Percentiles rank a stretch among this genome's conserved stretches.
These are phyloP conservation scores for Pseudomyrmex sp. DNA, from an alignment of 1,140 invertebrate genomes.

Conservation along the genomic window DNA sequence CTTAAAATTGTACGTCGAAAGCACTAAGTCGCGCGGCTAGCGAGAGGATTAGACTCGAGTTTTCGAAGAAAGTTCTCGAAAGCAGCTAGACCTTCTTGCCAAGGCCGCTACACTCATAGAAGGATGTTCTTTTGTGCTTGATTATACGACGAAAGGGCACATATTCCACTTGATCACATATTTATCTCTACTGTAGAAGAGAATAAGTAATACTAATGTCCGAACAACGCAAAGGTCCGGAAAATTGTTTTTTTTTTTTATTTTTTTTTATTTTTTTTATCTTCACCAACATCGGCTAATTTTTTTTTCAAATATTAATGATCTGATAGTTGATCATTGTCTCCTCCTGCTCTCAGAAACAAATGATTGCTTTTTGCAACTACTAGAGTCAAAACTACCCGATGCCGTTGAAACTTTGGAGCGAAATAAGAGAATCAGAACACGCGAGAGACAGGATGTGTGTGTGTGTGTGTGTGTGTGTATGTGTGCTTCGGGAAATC, in stretches of 20 bases:
- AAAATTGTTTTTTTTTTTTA: not conserved
- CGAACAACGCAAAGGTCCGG: slow-evolving; percentile 17
- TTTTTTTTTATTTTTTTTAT: too few species aligned
- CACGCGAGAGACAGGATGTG: not conserved
- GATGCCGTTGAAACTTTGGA: not conserved
- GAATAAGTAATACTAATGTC: slow-evolving; percentile 64
- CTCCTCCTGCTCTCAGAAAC: not conserved
- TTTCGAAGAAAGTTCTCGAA: slow-evolving; percentile 29
- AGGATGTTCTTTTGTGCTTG: slow-evolving; percentile 75
- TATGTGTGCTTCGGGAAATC: slow-evolving; percentile 68
- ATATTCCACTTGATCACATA: slow-evolving; percentile 77
- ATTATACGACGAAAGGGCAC: slow-evolving; percentile 77
- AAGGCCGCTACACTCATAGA: slow-evolving; percentile 66
- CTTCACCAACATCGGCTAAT: slow-evolving; percentile 8
- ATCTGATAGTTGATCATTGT: not conserved
- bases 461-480: slow-evolving; percentile 56
- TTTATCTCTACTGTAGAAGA: slow-evolving; percentile 58
- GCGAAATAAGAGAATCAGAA: not conserved
- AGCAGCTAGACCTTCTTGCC: slow-evolving; percentile 39
- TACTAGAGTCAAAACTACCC: slow-evolving; percentile 11
- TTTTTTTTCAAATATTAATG: not conserved
- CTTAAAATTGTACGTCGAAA: not conserved
- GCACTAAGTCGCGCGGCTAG: not conserved
- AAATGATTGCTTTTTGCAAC: not conserved
- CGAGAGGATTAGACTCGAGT: not conserved